Conservation (phyloP, 92 coral and sea anemone species). For the Phymanthus crucifer region DNA sequence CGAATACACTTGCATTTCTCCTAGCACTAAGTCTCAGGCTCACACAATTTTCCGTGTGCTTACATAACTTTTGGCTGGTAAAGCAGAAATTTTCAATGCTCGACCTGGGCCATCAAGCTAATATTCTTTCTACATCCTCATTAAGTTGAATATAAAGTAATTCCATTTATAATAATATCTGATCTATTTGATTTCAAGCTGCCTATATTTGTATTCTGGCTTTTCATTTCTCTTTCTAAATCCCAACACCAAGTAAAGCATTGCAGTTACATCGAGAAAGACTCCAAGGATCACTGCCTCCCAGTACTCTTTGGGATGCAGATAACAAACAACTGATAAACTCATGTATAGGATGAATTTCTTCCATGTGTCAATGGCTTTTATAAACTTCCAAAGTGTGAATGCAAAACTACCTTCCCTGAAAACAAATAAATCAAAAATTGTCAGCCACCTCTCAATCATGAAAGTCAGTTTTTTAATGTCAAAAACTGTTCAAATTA, state of each 20-base stretch:
- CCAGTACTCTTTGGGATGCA: constrained; percentile 78
- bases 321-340: constrained; percentile 72
- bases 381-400: constrained; percentile 72
- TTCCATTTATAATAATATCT: neutral
- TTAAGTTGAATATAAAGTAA: too few relatives aligned
- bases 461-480: neutral
- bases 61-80: too few relatives aligned
- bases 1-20: too few relatives aligned
- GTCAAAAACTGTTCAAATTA: too few relatives aligned
- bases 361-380: constrained; percentile 93
- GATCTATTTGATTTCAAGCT: constrained; percentile 71
- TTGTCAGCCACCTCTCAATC: neutral
- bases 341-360: constrained; percentile 73
- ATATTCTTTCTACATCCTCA: too few relatives aligned
- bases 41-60: too few relatives aligned
- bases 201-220: constrained; percentile 81
- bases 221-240: constrained; percentile 67
- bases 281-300: constrained; percentile 74
- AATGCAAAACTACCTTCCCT: constrained; percentile 74
- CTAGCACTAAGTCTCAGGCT: too few relatives aligned
- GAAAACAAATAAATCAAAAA: neutral
- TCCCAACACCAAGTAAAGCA: constrained; percentile 74
- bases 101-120: too few relatives aligned
- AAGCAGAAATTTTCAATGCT: too few relatives aligned
- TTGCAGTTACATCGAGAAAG: constrained; percentile 67